phyloP scores from a whole-genome alignment of 2,113 vertebrate genomes.

The Ploceus nigricollis region DNA sequence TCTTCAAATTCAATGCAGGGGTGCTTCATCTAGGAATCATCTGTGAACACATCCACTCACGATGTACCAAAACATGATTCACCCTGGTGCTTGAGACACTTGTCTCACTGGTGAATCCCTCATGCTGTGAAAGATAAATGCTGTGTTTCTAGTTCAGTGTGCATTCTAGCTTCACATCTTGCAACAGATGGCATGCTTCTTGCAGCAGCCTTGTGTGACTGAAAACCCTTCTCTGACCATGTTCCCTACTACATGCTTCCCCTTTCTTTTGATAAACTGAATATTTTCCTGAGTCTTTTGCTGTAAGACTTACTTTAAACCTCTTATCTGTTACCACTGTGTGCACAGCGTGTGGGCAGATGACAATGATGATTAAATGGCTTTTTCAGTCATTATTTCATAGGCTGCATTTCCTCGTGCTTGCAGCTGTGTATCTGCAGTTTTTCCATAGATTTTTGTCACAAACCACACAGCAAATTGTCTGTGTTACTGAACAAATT shows the following conservation, averaged over 20 bases:
- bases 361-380: background rate
- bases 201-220: background rate
- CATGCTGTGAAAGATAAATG: background rate
- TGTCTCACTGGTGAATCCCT: background rate
- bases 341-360: background rate
- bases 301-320: background rate
- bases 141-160: background rate
- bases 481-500: background rate
- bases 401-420: background rate
- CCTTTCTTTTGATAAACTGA: background rate
- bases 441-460: background rate
- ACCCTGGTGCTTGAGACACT: background rate
- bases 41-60: background rate
- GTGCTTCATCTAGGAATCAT: background rate
- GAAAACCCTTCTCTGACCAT: background rate
- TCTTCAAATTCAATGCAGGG: background rate
- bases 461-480: background rate
- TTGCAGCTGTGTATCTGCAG: background rate
- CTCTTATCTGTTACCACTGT: background rate
- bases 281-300: background rate
- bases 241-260: slow-evolving; percentile 9
- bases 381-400: background rate
- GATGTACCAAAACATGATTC: background rate
- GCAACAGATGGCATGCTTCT: background rate
- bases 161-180: background rate